Evolutionary conservation across 2,797 vertebrate species (phyloP), one percentile per base, ranked within the genome.

Genomic region (Cacajao melanocephalus): DNA sequence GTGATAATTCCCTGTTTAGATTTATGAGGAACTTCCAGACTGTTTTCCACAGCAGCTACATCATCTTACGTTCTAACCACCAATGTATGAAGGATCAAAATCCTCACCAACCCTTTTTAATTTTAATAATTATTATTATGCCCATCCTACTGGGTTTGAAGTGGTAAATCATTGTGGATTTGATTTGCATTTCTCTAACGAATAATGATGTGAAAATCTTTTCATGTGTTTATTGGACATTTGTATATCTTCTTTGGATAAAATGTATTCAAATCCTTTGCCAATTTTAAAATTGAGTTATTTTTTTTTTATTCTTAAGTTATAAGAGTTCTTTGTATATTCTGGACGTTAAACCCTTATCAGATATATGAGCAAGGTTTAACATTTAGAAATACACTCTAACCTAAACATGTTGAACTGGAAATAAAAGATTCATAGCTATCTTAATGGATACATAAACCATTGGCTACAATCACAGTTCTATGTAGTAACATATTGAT

Each of bases 351-450:
- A 78, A 33, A 90, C 41, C 4, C 28, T 94, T 87, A 90, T 93
- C 76, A 91, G n/a, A 52, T 91, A 88, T 48, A 83, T 55, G 57
- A 95, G 3, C 88, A 84, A 50, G 4, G 28, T 44, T 95, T 95
- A 57, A 90, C 88, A 55, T 92, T 93, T 95, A 93, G 78, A 90
- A 94, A 67, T 78, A 57, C 20, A 85, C n/a, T 93, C 17, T 84
- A 79, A 96, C n/a, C 15, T 90, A 30, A 67, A 75, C 15, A 81
- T 78, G 89, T 91, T 92, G 36, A 73, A 19, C 17, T 92, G 72
- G 28, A 67, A 85, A 84, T 85, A 94, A 94, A 87, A 2, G 22
- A 81, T 88, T 90, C 26, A 50, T 17, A 83, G 61, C 44, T 52
- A 10, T 79, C 46, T 92, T 80, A 94, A 24, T 67, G 55, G 41